Evolutionary conservation across 2,888 invertebrate species (phyloP), one percentile per base, ranked within the genome.

Genomic region (Scotopteryx bipunctaria): DNA sequence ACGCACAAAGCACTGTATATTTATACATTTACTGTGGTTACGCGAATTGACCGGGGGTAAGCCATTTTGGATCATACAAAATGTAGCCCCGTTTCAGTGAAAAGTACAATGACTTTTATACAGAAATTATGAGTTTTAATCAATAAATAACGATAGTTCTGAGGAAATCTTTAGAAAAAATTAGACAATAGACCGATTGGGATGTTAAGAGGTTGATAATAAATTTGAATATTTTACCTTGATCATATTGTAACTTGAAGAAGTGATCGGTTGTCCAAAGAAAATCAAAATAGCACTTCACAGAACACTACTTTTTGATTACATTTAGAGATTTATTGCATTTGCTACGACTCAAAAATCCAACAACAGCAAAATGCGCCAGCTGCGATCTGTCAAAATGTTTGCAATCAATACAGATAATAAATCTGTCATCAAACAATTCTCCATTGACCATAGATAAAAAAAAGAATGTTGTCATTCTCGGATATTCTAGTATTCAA

Each of bases 311-410:
- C 16, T 21, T 51, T 57, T 32, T 31, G 4, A 8, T 27, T 33
- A 27, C 19, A 35, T 4, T 46, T 53, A 55, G 45, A 19, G 36
- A 51, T 37, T 32, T 11, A 52, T 46, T 45, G 27, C 36, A 25
- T 49, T 65, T 71, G 66, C 57, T 70, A 64, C 55, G 67, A 73
- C 70, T 65, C 64, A 68, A 76, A 78, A 78, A 75, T 74, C 69
- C 70, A 57, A 45, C 45, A 62, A 62, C 74, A 79, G 76, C 69
- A 69, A 73, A 70, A 78, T 48, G 74, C 76, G 77, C 82, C 88
- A 88, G 87, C 87, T 88, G 86, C 87, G 78, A 86, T 68, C 78
- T 82, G 87, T 87, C 86, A 87, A 83, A 77, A 68, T 64, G 31
- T 38, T 41, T 52, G 25, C 44, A 21, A 40, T 27, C 16, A 27